Base-by-base conservation (phyloP, 2,113 vertebrate genomes). In the Heteronetta atricapilla region DNA sequence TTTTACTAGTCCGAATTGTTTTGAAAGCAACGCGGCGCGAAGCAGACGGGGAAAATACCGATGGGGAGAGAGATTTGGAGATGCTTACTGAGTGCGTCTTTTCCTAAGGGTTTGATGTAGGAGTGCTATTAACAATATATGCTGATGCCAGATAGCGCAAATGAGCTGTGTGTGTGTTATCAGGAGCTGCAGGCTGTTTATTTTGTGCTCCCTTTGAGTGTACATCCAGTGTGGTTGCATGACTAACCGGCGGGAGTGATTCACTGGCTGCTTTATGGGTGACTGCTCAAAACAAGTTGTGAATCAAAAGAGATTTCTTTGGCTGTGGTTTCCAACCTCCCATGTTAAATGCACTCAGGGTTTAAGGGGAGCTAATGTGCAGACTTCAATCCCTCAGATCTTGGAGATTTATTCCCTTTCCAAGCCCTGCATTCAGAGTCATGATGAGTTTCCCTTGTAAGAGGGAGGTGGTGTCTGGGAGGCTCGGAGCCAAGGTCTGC, bases 271-370 rank as follows among this genome's bases (percentile, higher is more conserved):
- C 96, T 93, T 95, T 91, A 62, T 88, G 91, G 96, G 94, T 93
- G 95, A 95, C 91, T 93, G 95, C 95, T 95, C 96, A 93, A 97
- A 97, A 97, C 96, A 97, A 96, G 95, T 96, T 95, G 93, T 93
- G 97, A 96, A 97, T 97, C 96, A 97, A 97, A 94, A 95, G 95
- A 90, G 81, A 90, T 77, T 87, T 94, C 91, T 96, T 91, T 97
- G 96, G 96, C 95, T 95, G 92, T 55, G 64, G 90, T 90, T 93
- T 93, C 83, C 62, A 95, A 96, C 91, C 95, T 96, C 96, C 95
- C 96, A 96, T 94, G 96, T 95, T 87, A 94, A 97, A 95, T n/a
- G 94, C 89, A 70, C 72, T 94, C 75, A 34, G 90, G 89, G 76
- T 95, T 96, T 94, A 87, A 95, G 85, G 90, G 63, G 92, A 97